Conservation (phyloP, 1,140 invertebrate species). For the Drosophila setifemur region DNA sequence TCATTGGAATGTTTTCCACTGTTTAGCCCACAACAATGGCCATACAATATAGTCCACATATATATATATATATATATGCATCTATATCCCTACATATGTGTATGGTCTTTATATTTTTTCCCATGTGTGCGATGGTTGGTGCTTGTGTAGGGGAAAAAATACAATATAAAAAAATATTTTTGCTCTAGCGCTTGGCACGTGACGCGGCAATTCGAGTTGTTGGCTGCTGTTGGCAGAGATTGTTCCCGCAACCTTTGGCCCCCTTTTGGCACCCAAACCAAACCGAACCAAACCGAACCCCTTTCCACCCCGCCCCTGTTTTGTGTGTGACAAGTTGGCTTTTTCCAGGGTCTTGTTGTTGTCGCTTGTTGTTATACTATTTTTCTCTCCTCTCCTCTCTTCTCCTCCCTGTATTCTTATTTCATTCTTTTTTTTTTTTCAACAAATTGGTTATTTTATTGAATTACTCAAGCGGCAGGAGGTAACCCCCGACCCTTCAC, state of each 20-base stretch:
- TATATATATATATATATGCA: not conserved
- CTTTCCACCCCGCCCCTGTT: conserved; percentile 9
- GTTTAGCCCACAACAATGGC: conserved; percentile 40
- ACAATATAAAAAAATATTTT: conserved; percentile 59
- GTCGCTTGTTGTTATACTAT: conserved; percentile 35
- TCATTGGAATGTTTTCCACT: conserved; percentile 42
- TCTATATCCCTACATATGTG: conserved; percentile 14
- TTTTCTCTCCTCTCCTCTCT: not conserved
- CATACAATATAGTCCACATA: conserved; percentile 24
- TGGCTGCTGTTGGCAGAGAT: conserved; percentile 54
- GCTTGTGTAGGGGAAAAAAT: conserved; percentile 25
- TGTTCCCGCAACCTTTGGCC: conserved; percentile 32
- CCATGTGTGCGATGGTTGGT: conserved; percentile 3
- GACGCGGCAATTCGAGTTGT: conserved; percentile 57
- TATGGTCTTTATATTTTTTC: conserved; percentile 24
- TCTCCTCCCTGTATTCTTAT: conserved; percentile 7
- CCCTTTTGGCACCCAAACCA: not conserved
- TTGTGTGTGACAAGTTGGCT: conserved; percentile 69
- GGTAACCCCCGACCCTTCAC: conserved; percentile 25
- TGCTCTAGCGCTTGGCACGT: conserved; percentile 72
- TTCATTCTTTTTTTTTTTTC: conserved; percentile 45
- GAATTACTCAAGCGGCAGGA: conserved; percentile 79
- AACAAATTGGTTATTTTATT: conserved; percentile 81
- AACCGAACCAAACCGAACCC: not conserved
- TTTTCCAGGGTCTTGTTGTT: conserved; percentile 52